A percentile compares a stretch with the other conserved stretches of the same genome.
Conservation (phyloP, 2,888 invertebrate genomes). For the Diarsia mendica region DNA sequence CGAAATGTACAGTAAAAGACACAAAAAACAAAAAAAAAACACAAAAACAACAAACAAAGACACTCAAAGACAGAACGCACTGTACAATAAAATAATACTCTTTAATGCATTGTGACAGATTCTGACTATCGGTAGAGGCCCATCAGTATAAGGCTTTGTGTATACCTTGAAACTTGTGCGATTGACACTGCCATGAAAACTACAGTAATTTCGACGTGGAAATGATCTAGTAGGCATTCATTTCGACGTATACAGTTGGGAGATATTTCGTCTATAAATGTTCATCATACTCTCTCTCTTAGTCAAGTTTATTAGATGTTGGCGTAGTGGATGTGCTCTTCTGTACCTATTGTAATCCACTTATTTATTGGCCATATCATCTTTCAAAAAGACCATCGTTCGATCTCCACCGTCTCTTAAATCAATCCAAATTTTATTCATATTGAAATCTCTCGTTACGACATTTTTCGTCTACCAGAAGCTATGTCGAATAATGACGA, state of each 20-base stretch:
- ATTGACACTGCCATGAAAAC: slow-evolving; percentile 13
- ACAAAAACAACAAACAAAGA: too few relatives aligned
- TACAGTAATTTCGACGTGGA: neutral
- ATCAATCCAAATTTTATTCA: neutral
- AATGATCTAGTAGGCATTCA: neutral
- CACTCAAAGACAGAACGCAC: too few relatives aligned
- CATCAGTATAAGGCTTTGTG: slow-evolving; percentile 13
- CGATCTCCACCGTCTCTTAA: neutral
- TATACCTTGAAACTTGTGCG: slow-evolving; percentile 17
- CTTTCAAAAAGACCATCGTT: neutral
- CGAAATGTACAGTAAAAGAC: too few relatives aligned
- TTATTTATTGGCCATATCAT: too few relatives aligned
- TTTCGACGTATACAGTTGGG: neutral
- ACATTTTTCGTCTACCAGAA: neutral
- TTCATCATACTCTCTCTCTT: neutral
- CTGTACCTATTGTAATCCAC: too few relatives aligned
- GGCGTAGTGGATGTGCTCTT: too few relatives aligned
- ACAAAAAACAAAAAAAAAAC: too few relatives aligned
- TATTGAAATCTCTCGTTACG: neutral
- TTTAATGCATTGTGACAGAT: slow-evolving; percentile 18
- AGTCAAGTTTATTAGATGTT: too few relatives aligned
- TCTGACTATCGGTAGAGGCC: slow-evolving; percentile 5
- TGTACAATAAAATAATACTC: too few relatives aligned
- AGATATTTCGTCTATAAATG: neutral
- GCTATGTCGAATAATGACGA: too few relatives aligned